Percentiles rank a stretch among this genome's conserved stretches.
phyloP scores from a whole-genome alignment of 2,888 invertebrate genomes.

The Spatulosminthurus flaviceps region DNA sequence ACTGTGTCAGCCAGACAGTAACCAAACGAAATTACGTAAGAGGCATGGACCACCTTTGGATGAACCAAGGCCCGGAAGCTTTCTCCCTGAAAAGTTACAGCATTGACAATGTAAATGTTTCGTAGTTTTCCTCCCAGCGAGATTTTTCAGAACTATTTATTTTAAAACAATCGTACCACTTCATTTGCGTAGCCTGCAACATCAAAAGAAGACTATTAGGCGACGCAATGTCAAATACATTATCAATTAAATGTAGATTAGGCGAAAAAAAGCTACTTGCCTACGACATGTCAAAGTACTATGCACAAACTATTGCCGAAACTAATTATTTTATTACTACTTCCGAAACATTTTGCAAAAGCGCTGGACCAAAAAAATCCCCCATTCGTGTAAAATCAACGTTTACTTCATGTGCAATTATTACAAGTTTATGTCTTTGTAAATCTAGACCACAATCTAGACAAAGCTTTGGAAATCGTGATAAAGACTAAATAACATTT shows the following conservation, averaged over 20 bases:
- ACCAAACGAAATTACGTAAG: slow-evolving; percentile 82
- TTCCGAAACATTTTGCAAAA: too few relatives aligned
- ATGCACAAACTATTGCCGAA: background rate
- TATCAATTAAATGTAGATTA: background rate
- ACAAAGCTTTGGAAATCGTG: too few relatives aligned
- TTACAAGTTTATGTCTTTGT: too few relatives aligned
- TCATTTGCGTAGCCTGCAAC: slow-evolving; percentile 91
- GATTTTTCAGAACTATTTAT: background rate
- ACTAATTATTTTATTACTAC: too few relatives aligned
- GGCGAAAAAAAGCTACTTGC: background rate
- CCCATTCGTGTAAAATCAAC: too few relatives aligned
- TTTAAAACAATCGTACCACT: slow-evolving; percentile 67
- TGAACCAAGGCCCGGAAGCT: slow-evolving; percentile 85
- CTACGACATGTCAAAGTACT: background rate
- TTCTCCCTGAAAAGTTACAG: slow-evolving; percentile 73
- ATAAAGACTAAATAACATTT: too few relatives aligned
- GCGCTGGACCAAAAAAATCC: too few relatives aligned
- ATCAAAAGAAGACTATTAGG: slow-evolving; percentile 12
- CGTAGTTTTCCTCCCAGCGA: background rate
- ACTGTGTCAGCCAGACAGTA: slow-evolving; percentile 89
- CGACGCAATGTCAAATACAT: background rate
- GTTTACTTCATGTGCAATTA: too few relatives aligned
- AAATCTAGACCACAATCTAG: too few relatives aligned
- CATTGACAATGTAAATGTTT: background rate
- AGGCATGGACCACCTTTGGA: slow-evolving; percentile 73